Evolutionary conservation across 2,113 vertebrate genomes (phyloP).

Genomic region (Mellivora capensis): DNA sequence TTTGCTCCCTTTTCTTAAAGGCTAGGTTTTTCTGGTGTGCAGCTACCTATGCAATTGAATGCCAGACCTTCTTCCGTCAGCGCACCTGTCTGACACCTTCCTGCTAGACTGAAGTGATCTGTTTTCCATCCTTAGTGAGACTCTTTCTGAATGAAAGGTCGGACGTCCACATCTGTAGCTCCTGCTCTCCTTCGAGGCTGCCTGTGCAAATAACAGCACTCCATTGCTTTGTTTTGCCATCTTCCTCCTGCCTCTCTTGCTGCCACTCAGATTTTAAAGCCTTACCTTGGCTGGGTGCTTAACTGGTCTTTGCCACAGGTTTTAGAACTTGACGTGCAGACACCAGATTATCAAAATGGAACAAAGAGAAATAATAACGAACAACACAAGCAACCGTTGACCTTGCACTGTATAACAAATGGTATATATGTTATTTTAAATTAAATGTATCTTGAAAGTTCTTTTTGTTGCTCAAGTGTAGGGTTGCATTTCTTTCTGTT

Average conservation of each 20-base stretch:
- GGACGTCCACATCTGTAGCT: neutral
- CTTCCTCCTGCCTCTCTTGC: neutral
- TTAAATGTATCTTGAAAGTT: neutral
- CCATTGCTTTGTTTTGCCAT: neutral
- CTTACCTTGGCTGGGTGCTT: neutral
- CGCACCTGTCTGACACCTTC: constrained; percentile 47
- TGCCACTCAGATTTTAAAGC: neutral
- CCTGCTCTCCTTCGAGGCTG: neutral
- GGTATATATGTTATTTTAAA: neutral
- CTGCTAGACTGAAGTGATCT: constrained; percentile 30
- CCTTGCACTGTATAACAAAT: neutral
- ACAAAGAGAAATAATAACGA: neutral
- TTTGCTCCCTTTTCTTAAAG: constrained; percentile 30
- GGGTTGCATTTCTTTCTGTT: constrained; percentile 24
- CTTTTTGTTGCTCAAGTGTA: neutral
- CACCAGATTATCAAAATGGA: neutral
- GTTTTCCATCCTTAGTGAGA: constrained; percentile 46
- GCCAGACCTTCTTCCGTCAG: constrained; percentile 36
- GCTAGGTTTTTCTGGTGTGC: constrained; percentile 24
- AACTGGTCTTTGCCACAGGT: neutral
- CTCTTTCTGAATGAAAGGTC: constrained; percentile 58
- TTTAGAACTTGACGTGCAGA: constrained; percentile 9
- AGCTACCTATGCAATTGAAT: constrained; percentile 49
- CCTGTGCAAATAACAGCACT: constrained; percentile 30
- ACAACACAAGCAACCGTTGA: neutral